Evolutionary conservation across 2,113 vertebrate species (phyloP).

Genomic region (Muntiacus reevesi): DNA sequence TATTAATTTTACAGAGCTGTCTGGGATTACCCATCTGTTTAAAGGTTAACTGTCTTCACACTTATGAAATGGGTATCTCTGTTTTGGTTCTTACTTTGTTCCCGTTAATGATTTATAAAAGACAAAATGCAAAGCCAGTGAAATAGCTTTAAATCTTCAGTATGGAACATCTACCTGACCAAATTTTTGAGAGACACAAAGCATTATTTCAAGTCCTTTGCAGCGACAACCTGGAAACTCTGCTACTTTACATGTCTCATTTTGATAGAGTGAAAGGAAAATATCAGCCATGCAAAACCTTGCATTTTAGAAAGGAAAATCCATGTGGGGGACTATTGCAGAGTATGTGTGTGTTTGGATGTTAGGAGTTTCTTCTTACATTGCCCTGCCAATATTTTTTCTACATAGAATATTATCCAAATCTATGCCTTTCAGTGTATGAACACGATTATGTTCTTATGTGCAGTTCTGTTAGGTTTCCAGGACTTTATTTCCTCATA

Average conservation of each 20-base stretch:
- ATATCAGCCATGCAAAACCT: fast-evolving
- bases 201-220: not conserved
- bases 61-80: constrained; percentile 86
- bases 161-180: constrained; percentile 57
- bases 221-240: not conserved
- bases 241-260: not conserved
- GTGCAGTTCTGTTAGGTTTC: not conserved
- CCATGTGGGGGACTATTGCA: fast-evolving
- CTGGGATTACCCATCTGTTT: constrained; percentile 92
- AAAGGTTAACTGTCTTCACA: constrained; percentile 92
- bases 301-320: not conserved
- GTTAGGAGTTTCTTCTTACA: not conserved
- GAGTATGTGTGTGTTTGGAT: fast-evolving
- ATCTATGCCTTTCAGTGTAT: not conserved
- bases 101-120: constrained; percentile 81
- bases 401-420: not conserved
- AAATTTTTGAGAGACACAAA: not conserved
- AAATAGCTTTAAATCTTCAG: constrained; percentile 64
- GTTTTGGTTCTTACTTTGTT: constrained; percentile 84
- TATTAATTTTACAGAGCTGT: constrained; percentile 90
- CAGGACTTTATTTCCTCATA: not conserved
- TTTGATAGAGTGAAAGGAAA: not conserved
- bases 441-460: not conserved
- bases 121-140: constrained; percentile 68
- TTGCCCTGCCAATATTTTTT: not conserved